These are phyloP conservation scores for Incurvaria masculella DNA, from an alignment of 2,888 invertebrate genomes.

Conservation along the genomic window DNA sequence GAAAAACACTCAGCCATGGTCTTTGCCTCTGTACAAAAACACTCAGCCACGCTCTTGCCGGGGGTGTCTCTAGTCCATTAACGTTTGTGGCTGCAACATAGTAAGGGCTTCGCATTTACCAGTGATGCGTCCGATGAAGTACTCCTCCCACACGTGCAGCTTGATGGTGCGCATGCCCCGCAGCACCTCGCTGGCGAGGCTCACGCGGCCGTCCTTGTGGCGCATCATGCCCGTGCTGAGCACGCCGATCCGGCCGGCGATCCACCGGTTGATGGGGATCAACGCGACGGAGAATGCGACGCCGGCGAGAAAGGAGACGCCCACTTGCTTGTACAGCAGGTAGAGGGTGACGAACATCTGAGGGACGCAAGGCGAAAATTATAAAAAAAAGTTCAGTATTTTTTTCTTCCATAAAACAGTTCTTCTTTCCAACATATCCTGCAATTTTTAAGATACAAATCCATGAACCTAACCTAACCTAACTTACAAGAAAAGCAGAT, in stretches of 20 bases:
- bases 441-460: too few relatives aligned
- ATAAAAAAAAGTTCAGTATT: not conserved
- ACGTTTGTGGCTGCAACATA: slow-evolving; percentile 3
- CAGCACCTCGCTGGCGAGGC: slow-evolving; percentile 82
- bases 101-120: too few relatives aligned
- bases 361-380: slow-evolving; percentile 23
- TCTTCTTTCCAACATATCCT: too few relatives aligned
- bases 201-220: slow-evolving; percentile 86
- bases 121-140: slow-evolving; percentile 69
- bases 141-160: slow-evolving; percentile 90
- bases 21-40: too few relatives aligned
- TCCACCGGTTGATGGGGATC: slow-evolving; percentile 88
- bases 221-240: slow-evolving; percentile 87
- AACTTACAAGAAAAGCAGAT: too few relatives aligned
- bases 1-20: too few relatives aligned
- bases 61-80: too few relatives aligned
- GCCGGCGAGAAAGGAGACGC: slow-evolving; percentile 88
- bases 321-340: slow-evolving; percentile 84
- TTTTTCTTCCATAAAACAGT: too few relatives aligned
- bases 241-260: slow-evolving; percentile 85
- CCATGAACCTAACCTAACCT: too few relatives aligned
- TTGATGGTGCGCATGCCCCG: slow-evolving; percentile 88
- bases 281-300: slow-evolving; percentile 80
- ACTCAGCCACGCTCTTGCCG: too few relatives aligned
- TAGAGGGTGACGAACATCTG: slow-evolving; percentile 78